Conservation (phyloP, 2,113 vertebrate species). For the Atlantisia rogersi region DNA sequence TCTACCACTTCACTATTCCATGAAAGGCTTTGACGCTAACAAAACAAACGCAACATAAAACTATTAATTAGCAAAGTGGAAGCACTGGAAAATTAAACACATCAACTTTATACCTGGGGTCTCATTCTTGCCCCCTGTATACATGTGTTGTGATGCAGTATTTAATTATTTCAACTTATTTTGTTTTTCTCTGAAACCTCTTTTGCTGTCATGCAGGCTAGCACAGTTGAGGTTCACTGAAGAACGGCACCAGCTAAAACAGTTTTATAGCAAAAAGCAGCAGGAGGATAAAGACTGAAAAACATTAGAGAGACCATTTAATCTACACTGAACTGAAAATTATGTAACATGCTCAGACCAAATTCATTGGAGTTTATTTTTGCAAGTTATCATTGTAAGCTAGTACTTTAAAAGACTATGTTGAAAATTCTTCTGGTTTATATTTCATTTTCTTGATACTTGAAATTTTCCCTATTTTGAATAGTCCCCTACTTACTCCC, state of each 20-base stretch:
- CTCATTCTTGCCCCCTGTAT: not conserved
- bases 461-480: not conserved
- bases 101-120: not conserved
- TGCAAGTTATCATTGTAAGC: not conserved
- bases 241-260: not conserved
- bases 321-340: not conserved
- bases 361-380: not conserved
- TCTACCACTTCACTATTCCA: not conserved
- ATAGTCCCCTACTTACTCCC: not conserved
- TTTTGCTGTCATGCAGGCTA: not conserved
- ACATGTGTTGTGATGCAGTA: not conserved
- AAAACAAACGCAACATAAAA: not conserved
- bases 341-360: not conserved
- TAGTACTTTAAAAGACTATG: not conserved
- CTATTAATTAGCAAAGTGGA: not conserved
- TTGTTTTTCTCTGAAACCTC: not conserved
- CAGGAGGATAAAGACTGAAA: not conserved
- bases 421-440: not conserved
- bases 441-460: not conserved
- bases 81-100: not conserved
- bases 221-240: not conserved
- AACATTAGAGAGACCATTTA: not conserved
- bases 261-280: not conserved
- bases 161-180: not conserved
- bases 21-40: not conserved